These are phyloP conservation scores for Grantiella picta DNA, from an alignment of 2,113 vertebrate genomes.

Conservation along the genomic window DNA sequence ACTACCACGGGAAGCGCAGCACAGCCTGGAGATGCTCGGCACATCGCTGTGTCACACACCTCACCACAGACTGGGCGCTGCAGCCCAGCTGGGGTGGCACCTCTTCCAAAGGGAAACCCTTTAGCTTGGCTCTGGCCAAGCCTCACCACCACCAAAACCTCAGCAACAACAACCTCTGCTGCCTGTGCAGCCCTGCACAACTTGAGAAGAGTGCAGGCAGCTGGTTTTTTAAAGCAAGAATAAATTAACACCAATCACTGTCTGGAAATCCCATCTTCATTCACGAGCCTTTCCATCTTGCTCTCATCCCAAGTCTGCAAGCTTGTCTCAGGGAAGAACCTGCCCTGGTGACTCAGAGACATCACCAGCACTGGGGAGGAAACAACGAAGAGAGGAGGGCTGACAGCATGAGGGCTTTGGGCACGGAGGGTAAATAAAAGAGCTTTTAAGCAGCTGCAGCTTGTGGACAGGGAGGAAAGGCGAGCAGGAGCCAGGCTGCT, in stretches of 20 bases:
- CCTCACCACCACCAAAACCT: not conserved
- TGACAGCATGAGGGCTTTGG: not conserved
- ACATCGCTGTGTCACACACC: not conserved
- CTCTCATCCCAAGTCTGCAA: not conserved
- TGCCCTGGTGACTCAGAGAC: not conserved
- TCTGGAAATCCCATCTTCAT: not conserved
- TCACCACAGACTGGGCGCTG: not conserved
- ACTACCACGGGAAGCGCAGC: not conserved
- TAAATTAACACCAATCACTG: not conserved
- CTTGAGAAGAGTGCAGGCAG: not conserved
- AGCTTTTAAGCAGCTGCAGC: not conserved
- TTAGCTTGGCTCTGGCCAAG: not conserved
- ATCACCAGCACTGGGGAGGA: not conserved
- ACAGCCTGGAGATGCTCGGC: conserved; percentile 3
- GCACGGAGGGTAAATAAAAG: not conserved
- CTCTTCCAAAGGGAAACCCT: not conserved
- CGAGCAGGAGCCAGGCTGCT: not conserved
- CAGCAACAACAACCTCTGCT: not conserved
- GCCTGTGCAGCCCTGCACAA: not conserved
- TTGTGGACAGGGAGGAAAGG: not conserved
- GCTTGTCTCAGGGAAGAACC: not conserved
- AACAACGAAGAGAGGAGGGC: not conserved
- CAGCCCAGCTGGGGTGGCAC: not conserved
- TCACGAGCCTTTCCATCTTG: not conserved
- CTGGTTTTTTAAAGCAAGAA: not conserved